These are phyloP conservation scores for Alaudala cheleensis DNA, from an alignment of 2,113 vertebrate species.

Conservation along the genomic window DNA sequence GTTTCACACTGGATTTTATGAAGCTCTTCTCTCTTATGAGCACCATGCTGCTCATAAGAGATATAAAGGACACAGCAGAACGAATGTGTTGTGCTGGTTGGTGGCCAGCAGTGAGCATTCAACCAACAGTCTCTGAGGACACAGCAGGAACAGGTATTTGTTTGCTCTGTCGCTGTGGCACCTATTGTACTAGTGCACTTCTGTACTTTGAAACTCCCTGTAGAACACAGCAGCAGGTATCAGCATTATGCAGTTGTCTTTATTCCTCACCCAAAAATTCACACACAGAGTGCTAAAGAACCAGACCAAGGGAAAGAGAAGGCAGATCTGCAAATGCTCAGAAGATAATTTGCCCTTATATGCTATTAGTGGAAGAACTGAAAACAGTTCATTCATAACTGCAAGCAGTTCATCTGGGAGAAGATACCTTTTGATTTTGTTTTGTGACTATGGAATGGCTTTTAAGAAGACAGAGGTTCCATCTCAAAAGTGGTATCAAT, in stretches of 20 bases:
- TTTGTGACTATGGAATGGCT: not conserved
- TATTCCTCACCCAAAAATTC: not conserved
- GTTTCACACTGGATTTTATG: constrained; percentile 63
- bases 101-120: not conserved
- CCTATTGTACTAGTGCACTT: not conserved
- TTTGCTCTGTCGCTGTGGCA: not conserved
- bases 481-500: not conserved
- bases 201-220: not conserved
- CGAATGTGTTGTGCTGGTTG: not conserved
- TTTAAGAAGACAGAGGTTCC: not conserved
- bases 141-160: not conserved
- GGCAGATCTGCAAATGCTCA: not conserved
- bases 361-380: not conserved
- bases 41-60: not conserved
- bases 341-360: not conserved
- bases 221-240: not conserved
- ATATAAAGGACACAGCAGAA: not conserved
- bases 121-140: not conserved
- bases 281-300: not conserved
- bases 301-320: not conserved
- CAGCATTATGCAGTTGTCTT: not conserved
- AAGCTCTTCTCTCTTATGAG: constrained; percentile 63
- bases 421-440: not conserved
- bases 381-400: not conserved
- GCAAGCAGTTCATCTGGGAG: not conserved